Evolutionary conservation across 2,888 invertebrate species (phyloP), one percentile per base, ranked within the genome.

Genomic region (Nomada hirtipes): DNA sequence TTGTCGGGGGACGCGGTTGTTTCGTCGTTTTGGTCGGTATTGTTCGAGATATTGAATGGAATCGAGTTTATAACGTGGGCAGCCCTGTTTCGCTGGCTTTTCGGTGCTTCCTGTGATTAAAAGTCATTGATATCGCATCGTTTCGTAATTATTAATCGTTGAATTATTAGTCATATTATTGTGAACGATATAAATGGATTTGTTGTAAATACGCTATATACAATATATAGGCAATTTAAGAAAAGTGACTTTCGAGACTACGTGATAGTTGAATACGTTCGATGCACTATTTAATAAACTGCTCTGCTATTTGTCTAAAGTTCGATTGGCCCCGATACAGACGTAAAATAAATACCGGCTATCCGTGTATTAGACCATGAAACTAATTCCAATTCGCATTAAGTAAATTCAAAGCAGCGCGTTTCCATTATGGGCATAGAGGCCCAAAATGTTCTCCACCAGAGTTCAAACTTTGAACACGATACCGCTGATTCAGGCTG

Each of bases 381-480:
- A 71, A 64, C 23, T 63, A 68, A 75, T 68, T 76, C 26, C 71
- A 36, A 50, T 71, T 50, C 55, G 23, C 20, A 64, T 71, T 71
- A 64, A 63, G 63, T 50, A 47, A 76, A 76, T 71, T 71, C 63
- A 20, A 63, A 47, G 55, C 63, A 71, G 23, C 29, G 13, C 7
- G 15, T 67, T 50, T 4, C 44, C 64, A 44, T 26, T 64, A 53
- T 44, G 71, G 61, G 52, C 61, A 9, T 18, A 15, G 20, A 53
- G 20, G 26, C 42, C 20, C 7, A 26, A 61, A 71, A 52, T 52
- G 64, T 63, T 47, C 53, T 64, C 9, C 47, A 0, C 23, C 26
- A 18, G 47, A 63, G 18, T 47, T 1, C 50, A 63, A 64, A 63
- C 55, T 64, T 36, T 36, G 11, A 47, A 61, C 20, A 23, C 11